Percentiles rank a stretch among this genome's conserved stretches.
Conservation (phyloP, 2,113 vertebrate genomes). For the Triplophysa siluroides region DNA sequence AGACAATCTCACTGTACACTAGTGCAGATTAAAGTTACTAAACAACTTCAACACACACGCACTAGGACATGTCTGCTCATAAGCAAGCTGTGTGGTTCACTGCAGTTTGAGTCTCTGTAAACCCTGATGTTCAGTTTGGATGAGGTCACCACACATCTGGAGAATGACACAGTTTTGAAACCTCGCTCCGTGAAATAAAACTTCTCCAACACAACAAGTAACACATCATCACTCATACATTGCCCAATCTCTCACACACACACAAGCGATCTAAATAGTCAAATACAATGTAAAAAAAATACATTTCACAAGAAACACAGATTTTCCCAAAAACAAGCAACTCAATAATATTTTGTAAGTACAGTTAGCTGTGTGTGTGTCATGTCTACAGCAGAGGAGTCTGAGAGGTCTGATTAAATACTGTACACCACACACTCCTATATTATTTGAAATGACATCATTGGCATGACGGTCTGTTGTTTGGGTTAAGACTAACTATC, state of each 20-base stretch:
- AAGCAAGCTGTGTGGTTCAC: slow-evolving; percentile 19
- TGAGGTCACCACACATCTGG: slow-evolving; percentile 57
- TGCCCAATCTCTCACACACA: background rate
- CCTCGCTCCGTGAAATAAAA: slow-evolving; percentile 18
- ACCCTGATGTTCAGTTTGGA: slow-evolving; percentile 41
- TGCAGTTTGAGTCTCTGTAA: slow-evolving; percentile 29
- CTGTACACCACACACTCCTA: background rate
- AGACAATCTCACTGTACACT: slow-evolving; percentile 1
- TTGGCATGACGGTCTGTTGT: background rate
- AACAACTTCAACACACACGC: background rate
- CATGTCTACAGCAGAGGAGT: slow-evolving; percentile 9
- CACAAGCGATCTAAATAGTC: too few species aligned
- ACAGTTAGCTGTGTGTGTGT: slow-evolving; percentile 20
- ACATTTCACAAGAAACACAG: background rate
- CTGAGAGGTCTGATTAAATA: slow-evolving; percentile 15
- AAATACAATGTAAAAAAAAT: too few species aligned
- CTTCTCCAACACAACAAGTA: slow-evolving; percentile 5
- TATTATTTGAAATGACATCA: slow-evolving; percentile 32
- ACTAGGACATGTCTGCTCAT: background rate
- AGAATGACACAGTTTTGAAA: slow-evolving; percentile 52
- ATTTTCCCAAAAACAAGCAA: background rate
- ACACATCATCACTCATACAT: background rate
- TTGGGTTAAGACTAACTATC: slow-evolving; percentile 7
- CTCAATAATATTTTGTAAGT: background rate
- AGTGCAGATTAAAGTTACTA: background rate